Evolutionary conservation across 2,113 vertebrate species (phyloP).

Genomic region (Falcunculus frontatus): DNA sequence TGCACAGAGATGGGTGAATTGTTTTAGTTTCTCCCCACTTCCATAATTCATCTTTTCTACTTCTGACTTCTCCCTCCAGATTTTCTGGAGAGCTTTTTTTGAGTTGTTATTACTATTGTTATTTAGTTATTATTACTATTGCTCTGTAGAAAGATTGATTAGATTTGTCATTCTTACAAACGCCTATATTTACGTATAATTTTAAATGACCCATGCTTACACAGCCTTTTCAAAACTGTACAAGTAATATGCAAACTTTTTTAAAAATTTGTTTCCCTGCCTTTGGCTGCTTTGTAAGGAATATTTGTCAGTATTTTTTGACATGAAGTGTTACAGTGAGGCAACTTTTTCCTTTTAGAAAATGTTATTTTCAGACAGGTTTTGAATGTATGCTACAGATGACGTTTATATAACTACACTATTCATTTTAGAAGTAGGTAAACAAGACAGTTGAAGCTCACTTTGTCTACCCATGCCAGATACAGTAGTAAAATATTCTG

Average conservation of each 20-base stretch:
- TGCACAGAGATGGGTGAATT: not conserved
- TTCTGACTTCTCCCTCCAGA: not conserved
- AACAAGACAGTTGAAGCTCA: not conserved
- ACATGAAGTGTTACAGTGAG: not conserved
- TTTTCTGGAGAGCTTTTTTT: not conserved
- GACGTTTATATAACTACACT: not conserved
- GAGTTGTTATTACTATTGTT: not conserved
- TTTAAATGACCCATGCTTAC: not conserved
- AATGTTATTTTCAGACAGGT: not conserved
- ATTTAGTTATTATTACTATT: not conserved
- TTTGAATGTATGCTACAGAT: not conserved
- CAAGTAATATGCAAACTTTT: not conserved
- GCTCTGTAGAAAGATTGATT: not conserved
- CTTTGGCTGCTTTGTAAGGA: not conserved
- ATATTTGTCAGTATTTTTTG: not conserved
- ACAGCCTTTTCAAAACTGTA: not conserved
- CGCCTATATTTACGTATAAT: not conserved
- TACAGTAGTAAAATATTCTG: not conserved
- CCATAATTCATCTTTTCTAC: not conserved
- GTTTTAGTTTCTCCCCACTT: not conserved
- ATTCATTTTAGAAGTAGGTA: slow-evolving; percentile 36
- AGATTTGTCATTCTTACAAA: not conserved
- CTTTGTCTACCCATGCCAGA: not conserved
- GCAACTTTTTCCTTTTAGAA: not conserved
- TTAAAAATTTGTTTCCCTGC: not conserved